Evolutionary conservation across 1,140 invertebrate species (phyloP).

Genomic region (Grapholita molesta): DNA sequence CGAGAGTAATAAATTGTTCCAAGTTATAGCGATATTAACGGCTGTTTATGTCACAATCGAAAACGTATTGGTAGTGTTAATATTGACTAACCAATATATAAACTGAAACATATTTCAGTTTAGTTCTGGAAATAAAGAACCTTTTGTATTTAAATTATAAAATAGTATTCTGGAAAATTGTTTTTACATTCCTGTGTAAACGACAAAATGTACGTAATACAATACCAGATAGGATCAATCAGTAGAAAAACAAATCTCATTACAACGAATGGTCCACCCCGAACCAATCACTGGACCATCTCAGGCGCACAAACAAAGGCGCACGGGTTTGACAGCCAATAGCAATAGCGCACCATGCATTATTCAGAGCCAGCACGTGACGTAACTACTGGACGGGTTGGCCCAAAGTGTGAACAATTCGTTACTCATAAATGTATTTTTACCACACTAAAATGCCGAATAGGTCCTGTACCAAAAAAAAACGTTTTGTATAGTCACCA

Average conservation of each 20-base stretch:
- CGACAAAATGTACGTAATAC: not conserved
- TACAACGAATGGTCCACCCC: not conserved
- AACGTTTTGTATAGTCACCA: too few species aligned
- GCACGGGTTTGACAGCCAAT: slow-evolving; percentile 2
- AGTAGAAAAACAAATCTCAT: not conserved
- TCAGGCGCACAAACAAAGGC: not conserved
- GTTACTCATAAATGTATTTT: too few species aligned
- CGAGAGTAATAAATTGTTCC: too few species aligned
- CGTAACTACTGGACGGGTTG: not conserved
- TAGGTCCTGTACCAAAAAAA: too few species aligned
- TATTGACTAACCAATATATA: too few species aligned
- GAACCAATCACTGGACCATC: slow-evolving; percentile 4
- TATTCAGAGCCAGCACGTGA: not conserved
- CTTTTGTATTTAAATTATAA: not conserved
- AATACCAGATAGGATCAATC: not conserved
- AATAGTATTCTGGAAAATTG: not conserved
- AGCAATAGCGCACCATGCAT: not conserved
- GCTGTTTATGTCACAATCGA: too few species aligned
- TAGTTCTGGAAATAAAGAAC: too few species aligned
- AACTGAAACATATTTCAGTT: too few species aligned
- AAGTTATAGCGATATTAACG: too few species aligned
- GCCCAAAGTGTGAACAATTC: not conserved
- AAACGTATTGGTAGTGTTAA: too few species aligned
- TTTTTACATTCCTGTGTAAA: not conserved
- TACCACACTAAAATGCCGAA: too few species aligned